Conservation (phyloP, 1,140 invertebrate genomes). For the Branchinecta lynchi region DNA sequence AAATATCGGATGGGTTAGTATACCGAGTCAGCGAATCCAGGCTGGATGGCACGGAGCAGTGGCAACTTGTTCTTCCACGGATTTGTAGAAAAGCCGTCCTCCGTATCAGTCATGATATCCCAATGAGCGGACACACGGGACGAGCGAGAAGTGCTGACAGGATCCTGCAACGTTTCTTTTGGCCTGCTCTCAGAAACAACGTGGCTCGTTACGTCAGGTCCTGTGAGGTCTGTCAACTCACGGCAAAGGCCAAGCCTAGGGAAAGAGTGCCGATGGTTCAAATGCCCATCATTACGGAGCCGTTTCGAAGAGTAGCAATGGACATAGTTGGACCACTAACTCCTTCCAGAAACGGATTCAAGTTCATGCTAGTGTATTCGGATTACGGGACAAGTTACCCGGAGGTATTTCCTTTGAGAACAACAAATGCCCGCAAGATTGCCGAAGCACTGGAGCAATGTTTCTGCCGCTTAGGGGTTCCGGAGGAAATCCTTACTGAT, state of each 20-base stretch:
- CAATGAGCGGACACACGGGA: slow-evolving; percentile 20
- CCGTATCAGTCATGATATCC: neutral
- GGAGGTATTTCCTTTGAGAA: slow-evolving; percentile 23
- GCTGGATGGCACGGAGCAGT: neutral
- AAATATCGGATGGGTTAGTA: neutral
- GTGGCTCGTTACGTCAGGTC: slow-evolving; percentile 21
- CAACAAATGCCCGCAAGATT: slow-evolving; percentile 26
- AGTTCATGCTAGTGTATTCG: slow-evolving; percentile 27
- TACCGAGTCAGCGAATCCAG: neutral
- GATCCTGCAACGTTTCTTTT: slow-evolving; percentile 19
- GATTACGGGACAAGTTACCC: slow-evolving; percentile 29
- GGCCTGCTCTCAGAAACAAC: slow-evolving; percentile 21
- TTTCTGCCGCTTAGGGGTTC: slow-evolving; percentile 27
- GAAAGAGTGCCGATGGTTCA: slow-evolving; percentile 16
- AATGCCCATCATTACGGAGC: neutral
- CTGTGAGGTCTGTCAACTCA: slow-evolving; percentile 23
- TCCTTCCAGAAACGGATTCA: slow-evolving; percentile 18
- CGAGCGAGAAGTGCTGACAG: slow-evolving; percentile 15
- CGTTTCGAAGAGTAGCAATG: slow-evolving; percentile 19
- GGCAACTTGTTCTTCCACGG: neutral
- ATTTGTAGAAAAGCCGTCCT: neutral
- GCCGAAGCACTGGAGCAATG: slow-evolving; percentile 24
- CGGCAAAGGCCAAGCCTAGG: slow-evolving; percentile 12
- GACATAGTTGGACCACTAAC: slow-evolving; percentile 24
- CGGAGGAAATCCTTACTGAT: slow-evolving; percentile 25